phyloP scores from a whole-genome alignment of 2,888 invertebrate genomes.

The Scrobipalpa atriplicella region DNA sequence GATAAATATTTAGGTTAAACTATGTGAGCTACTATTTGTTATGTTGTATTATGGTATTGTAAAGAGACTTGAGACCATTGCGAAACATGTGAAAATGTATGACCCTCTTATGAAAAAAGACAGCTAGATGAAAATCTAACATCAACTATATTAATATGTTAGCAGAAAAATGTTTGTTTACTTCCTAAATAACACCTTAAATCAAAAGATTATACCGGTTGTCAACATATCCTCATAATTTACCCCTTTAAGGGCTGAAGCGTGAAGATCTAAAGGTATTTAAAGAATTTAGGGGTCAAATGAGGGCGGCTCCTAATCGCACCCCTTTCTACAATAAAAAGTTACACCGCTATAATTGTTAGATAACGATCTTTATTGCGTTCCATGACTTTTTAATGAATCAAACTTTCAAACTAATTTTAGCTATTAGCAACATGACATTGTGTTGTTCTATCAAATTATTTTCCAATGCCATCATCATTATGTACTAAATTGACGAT shows the following conservation, averaged over 20 bases:
- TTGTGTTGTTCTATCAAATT: too few relatives aligned
- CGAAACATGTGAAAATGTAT: too few relatives aligned
- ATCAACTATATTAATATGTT: too few relatives aligned
- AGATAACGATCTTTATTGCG: not conserved
- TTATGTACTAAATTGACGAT: too few relatives aligned
- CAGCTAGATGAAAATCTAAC: too few relatives aligned
- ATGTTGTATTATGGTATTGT: too few relatives aligned
- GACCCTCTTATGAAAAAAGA: too few relatives aligned
- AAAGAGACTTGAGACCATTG: too few relatives aligned
- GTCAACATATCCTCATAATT: not conserved
- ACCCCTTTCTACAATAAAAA: constrained; percentile 3
- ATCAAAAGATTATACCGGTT: not conserved
- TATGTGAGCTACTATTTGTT: too few relatives aligned
- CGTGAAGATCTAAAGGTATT: constrained; percentile 2
- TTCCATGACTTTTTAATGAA: not conserved
- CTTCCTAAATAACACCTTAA: not conserved
- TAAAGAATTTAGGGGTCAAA: not conserved
- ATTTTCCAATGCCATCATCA: too few relatives aligned
- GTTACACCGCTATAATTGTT: constrained; percentile 8
- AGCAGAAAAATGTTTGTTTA: too few relatives aligned
- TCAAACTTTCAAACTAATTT: not conserved
- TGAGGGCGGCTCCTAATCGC: not conserved
- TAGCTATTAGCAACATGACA: not conserved
- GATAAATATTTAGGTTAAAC: not conserved
- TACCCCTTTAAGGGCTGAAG: not conserved